Conservation (phyloP, 2,888 invertebrate genomes). For the Allophyes oxyacanthae region DNA sequence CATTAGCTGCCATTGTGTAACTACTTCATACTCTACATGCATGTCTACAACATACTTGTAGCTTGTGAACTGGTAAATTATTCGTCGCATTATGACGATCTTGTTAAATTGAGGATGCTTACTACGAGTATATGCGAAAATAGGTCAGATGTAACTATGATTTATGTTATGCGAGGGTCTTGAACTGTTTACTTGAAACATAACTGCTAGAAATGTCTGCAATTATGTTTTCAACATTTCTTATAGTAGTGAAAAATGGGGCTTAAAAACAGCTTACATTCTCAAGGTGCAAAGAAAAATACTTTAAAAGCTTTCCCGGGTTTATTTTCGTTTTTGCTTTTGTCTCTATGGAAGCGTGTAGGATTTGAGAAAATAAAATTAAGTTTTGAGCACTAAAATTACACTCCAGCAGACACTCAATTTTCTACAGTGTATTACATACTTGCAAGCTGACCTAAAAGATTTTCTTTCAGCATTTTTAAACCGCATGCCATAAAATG, state of each 20-base stretch:
- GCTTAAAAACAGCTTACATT: conserved; percentile 1
- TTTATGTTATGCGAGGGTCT: conserved; percentile 10
- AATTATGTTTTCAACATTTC: conserved; percentile 1
- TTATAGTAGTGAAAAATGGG: not conserved
- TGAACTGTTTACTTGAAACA: not conserved
- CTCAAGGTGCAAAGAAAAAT: conserved; percentile 2
- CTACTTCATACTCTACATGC: conserved; percentile 20
- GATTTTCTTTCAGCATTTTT: conserved; percentile 11
- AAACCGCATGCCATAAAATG: conserved; percentile 14
- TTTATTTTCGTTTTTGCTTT: conserved; percentile 22
- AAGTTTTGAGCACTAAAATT: conserved; percentile 6
- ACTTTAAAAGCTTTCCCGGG: not conserved
- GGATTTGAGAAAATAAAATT: conserved; percentile 5
- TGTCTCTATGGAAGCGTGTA: not conserved
- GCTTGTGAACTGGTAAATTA: conserved; percentile 36
- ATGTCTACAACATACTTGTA: conserved; percentile 17
- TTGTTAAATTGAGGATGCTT: conserved; percentile 16
- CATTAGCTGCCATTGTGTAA: conserved; percentile 33
- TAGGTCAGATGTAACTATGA: conserved; percentile 30
- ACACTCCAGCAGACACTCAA: conserved; percentile 1
- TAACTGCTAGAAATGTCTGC: not conserved
- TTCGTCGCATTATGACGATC: conserved; percentile 25
- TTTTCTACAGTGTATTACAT: conserved; percentile 14
- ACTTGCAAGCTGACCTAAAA: conserved; percentile 22
- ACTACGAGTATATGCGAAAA: conserved; percentile 15